Evolutionary conservation across 1,140 invertebrate species (phyloP).

Genomic region (Papilio helenus): DNA sequence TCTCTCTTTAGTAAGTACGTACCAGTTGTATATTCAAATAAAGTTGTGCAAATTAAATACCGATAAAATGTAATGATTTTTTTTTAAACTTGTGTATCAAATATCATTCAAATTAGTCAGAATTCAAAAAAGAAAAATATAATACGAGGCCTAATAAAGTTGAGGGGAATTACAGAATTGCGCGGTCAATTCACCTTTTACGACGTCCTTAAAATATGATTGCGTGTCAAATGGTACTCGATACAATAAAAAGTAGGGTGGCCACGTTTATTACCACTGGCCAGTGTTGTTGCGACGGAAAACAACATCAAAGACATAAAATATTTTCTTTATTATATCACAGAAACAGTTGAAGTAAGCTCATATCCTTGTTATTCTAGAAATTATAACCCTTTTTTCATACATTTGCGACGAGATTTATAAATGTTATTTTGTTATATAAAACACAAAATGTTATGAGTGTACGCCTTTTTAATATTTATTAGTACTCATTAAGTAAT

Average conservation of each 20-base stretch:
- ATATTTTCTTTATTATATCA: slow-evolving; percentile 25
- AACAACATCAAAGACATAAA: slow-evolving; percentile 11
- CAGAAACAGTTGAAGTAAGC: background rate
- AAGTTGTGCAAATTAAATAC: background rate
- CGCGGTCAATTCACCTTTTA: slow-evolving; percentile 27
- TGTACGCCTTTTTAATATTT: background rate
- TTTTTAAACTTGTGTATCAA: background rate
- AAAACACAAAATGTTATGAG: background rate
- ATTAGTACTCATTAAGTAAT: background rate
- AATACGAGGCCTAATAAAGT: background rate
- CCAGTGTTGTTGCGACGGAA: background rate
- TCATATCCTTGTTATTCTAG: background rate
- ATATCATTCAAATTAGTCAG: background rate
- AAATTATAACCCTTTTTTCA: background rate
- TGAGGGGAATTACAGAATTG: background rate
- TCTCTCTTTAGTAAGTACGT: too few relatives aligned
- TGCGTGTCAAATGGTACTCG: slow-evolving; percentile 30
- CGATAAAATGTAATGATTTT: background rate
- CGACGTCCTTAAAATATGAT: slow-evolving; percentile 35
- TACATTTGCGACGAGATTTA: background rate
- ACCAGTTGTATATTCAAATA: too few relatives aligned
- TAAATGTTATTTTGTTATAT: background rate
- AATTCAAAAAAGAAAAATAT: slow-evolving; percentile 1
- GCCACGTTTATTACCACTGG: slow-evolving; percentile 27
- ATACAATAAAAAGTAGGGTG: slow-evolving; percentile 33